Conservation (phyloP, 2,113 vertebrate species). For the Pheucticus melanocephalus region DNA sequence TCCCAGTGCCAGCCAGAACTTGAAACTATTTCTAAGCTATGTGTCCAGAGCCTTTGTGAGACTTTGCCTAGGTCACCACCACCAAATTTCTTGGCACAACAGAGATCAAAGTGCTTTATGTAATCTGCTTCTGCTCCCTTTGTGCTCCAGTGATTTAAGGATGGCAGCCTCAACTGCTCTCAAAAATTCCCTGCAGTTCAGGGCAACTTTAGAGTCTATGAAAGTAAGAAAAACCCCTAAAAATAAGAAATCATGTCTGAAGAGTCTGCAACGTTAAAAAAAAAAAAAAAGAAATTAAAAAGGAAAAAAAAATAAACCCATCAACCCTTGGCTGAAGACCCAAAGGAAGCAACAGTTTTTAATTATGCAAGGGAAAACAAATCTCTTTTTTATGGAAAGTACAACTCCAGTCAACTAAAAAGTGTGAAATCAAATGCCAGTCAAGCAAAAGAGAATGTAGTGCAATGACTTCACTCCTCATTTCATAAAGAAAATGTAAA, state of each 20-base stretch:
- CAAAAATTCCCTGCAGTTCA: background rate
- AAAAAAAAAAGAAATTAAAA: background rate
- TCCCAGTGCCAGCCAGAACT: background rate
- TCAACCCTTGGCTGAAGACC: background rate
- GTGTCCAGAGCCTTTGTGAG: background rate
- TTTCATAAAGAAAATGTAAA: constrained; percentile 59
- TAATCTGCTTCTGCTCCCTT: background rate
- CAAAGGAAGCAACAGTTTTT: background rate
- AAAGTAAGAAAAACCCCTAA: background rate
- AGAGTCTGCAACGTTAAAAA: background rate
- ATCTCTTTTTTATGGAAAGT: constrained; percentile 14
- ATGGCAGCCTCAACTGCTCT: background rate
- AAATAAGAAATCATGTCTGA: background rate
- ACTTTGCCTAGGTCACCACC: background rate
- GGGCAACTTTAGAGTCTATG: background rate
- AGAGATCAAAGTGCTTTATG: background rate
- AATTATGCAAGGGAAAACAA: constrained; percentile 24
- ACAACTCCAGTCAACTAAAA: constrained; percentile 12
- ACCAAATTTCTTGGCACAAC: background rate
- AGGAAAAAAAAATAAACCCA: background rate
- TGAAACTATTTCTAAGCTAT: background rate
- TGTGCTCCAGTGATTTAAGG: background rate
- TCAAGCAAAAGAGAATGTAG: constrained; percentile 46
- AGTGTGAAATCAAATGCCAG: constrained; percentile 62
- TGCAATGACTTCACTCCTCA: constrained; percentile 35